Evolutionary conservation across 2,797 vertebrate genomes (phyloP), one percentile per base, ranked within the genome.

Genomic region (Lithobates pipiens): DNA sequence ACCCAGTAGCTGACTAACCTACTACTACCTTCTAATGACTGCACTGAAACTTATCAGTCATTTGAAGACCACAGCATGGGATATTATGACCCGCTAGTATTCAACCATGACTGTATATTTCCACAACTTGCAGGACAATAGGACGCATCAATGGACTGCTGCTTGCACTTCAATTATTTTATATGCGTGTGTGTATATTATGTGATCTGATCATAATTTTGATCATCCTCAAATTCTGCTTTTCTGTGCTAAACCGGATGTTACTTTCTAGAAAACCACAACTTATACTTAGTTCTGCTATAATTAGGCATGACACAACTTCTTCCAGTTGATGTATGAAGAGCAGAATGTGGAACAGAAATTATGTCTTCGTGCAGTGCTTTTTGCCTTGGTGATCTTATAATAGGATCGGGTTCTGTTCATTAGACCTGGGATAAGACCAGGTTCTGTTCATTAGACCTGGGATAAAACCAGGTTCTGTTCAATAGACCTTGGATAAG

Each of bases 241-340:
- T 27, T 29, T 67, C 13, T 67, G 65, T 67, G 54, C 21, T 61
- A 67, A 67, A 29, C 11, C 65, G 65, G 65, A 67, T 67, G 25
- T 67, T 67, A 67, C 65, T 67, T 67, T 67, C 65, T 67, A 67
- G 65, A 67, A 67, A 67, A 67, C 65, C 65, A 67, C 65, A 67
- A 67, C 65, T 67, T 67, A 29, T 29, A 29, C 65, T 67, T 67
- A 25, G 65, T 67, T 67, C 65, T 67, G 65, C 65, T 29, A 67
- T 67, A 67, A 27, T 67, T 67, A 67, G 65, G n/a, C n/a, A 67
- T 67, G 65, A 67, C 65, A 67, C 65, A 25, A 67, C 65, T 25
- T 67, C 27, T 67, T 67, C 11, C 65, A 67, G 11, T 67, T 11
- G 61, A 25, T 65, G 25, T 67, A 67, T 11, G 65, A 21, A n/a